Evolutionary conservation across 2,888 invertebrate genomes (phyloP), one percentile per base, ranked within the genome.

Genomic region (Lucinisca nassula): DNA sequence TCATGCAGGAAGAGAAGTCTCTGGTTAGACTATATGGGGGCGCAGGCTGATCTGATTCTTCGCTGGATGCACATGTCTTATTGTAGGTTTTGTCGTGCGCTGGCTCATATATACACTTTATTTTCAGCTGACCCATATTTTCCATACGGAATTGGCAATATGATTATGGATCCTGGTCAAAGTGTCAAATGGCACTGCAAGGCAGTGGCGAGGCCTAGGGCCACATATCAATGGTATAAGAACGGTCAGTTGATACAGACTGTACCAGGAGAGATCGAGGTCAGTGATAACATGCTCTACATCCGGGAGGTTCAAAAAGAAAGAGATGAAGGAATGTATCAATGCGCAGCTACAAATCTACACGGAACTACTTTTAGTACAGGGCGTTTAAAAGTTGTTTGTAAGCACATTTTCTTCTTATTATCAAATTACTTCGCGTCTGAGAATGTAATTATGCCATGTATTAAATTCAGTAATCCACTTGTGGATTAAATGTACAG

Each of bases 331-430:
- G 99, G 98, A 38, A 99, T 99, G 98, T 99, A 98, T 96, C 99
- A 99, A 95, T 99, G 99, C 95, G 97, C 98, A 93, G 99, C 99
- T 0, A 97, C 97, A 83, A 99, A 99, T 97, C 98, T 98, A 92
- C 96, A 99, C 10, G 98, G 98, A 95, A 98, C 98, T 0, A 97
- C 97, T 84, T 99, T 98, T 96, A 98, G 98, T 0, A 98, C 98
- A 4, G 99, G 98, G 0, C 98, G 99, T 94, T 97, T 99, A 37
- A 97, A 98, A 93, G 98, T 99, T 49, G 97, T 99, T 78, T 98
- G 98, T 97, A 97, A 97, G 97, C 96, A 61, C 45, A 12, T 14
- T 61, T 17, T 14, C 14, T 40, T 40, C 14, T 40, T 40, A n/a
- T n/a, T n/a, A n/a, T n/a, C n/a, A n/a, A n/a, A n/a, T n/a, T n/a